Base-by-base conservation (phyloP, 2,113 vertebrate species). In the Melanostigma gelatinosum region DNA sequence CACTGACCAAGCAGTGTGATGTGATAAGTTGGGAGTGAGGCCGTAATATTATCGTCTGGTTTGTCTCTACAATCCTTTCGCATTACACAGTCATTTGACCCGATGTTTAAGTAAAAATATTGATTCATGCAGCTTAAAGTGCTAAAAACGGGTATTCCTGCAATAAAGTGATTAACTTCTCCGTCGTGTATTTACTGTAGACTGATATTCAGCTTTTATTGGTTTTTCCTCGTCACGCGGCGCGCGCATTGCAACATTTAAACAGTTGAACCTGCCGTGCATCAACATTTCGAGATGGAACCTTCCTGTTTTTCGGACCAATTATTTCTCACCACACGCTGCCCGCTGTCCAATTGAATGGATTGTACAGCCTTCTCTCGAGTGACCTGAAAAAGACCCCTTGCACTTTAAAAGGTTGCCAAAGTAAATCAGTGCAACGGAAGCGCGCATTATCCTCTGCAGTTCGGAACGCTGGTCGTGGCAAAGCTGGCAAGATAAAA, bases 401-500 rank as follows among this genome's bases (percentile, higher is more conserved):
- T 77, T 46, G 63, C 74, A 57, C 34, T 84, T 60, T 66, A 55
- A 89, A 80, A 87, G 67, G 79, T 77, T 75, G 71, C 65, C 52
- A 16, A 78, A 48, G 9, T 81, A 75, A 85, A 77, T 86, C 83
- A 86, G 81, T 50, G 61, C 12, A 67, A 72, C 48, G 4, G 40
- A 71, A 64, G 54, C 22, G 61, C n/a, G 27, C 52, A 62, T 83
- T 62, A 82, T 79, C 70, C 74, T 86, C 70, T 20, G 55, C 71
- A n/a, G 62, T 44, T 54, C 72, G 68, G 82, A 34, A 79, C 65
- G 48, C 46, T n/a, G 70, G 57, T 57, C 29, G 24, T n/a, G 72
- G 69, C 67, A 72, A 87, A 86, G 65, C 82, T 72, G 78, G 68
- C 54, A 11, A 87, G 86, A 91, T 90, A 86, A 90, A 86, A 86